phyloP scores from a whole-genome alignment of 2,113 vertebrate genomes.

The Scophthalmus maximus region DNA sequence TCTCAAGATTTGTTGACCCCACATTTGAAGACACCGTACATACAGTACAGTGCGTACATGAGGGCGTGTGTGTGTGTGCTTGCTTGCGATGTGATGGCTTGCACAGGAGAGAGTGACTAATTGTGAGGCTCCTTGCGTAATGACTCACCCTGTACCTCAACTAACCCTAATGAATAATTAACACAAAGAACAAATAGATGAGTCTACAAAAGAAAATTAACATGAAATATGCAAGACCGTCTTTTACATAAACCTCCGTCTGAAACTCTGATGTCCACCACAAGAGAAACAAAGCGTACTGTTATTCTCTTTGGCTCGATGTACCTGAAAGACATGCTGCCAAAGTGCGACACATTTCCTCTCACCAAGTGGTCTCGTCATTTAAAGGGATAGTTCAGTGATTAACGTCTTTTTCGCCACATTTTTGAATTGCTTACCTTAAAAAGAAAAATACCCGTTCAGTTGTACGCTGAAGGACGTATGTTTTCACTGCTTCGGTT shows the following conservation, averaged over 20 bases:
- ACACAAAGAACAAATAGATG: constrained; percentile 49
- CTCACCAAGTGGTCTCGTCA: too few species aligned
- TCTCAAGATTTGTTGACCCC: neutral
- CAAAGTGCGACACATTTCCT: too few species aligned
- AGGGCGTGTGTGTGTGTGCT: neutral
- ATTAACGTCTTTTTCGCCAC: too few species aligned
- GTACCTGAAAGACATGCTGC: too few species aligned
- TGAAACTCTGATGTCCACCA: neutral
- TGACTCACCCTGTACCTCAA: constrained; percentile 16
- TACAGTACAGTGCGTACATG: too few species aligned
- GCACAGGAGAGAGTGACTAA: constrained; percentile 23
- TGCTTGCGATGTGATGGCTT: neutral
- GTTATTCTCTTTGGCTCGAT: neutral
- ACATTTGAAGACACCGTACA: neutral
- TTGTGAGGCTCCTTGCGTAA: constrained; percentile 13
- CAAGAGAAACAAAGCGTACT: neutral
- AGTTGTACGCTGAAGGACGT: too few species aligned
- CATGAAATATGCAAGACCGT: constrained; percentile 36
- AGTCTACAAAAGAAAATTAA: constrained; percentile 46
- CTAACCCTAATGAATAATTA: constrained; percentile 60
- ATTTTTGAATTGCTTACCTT: too few species aligned
- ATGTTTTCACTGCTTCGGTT: too few species aligned
- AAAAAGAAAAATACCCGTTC: too few species aligned
- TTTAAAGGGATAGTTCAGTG: too few species aligned
- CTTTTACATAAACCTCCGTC: constrained; percentile 13